These are phyloP conservation scores for Hyles vespertilio DNA, from an alignment of 1,140 invertebrate species.

Conservation along the genomic window DNA sequence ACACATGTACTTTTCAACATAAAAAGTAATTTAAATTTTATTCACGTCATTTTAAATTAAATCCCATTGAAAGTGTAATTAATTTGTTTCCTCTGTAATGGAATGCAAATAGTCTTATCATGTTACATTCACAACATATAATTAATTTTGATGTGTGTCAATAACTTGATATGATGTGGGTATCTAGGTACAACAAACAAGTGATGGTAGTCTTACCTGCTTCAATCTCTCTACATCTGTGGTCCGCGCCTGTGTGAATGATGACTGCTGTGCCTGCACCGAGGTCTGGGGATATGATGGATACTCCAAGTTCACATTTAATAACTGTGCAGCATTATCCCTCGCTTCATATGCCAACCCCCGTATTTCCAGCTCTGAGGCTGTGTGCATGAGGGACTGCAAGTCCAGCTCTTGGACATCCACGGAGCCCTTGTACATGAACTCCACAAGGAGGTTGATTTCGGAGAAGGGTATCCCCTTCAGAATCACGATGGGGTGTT, in stretches of 20 bases:
- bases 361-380: slow-evolving; percentile 80
- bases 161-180: no score
- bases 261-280: slow-evolving; percentile 34
- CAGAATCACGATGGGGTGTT: slow-evolving; percentile 84
- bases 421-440: slow-evolving; percentile 84
- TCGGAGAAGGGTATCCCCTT: slow-evolving; percentile 82
- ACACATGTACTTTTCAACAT: no score
- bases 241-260: slow-evolving; percentile 43
- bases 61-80: no score
- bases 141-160: no score
- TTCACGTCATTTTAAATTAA: no score
- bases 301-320: slow-evolving; percentile 73
- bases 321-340: slow-evolving; percentile 70
- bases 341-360: slow-evolving; percentile 75
- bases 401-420: slow-evolving; percentile 81
- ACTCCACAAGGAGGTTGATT: slow-evolving; percentile 82
- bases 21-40: no score
- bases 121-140: no score
- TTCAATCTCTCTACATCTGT: slow-evolving; percentile 72
- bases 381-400: slow-evolving; percentile 81
- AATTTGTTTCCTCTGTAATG: no score
- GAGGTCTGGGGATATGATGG: slow-evolving; percentile 58
- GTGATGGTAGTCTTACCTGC: slow-evolving; percentile 49
- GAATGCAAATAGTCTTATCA: no score
- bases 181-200: background rate